phyloP scores from a whole-genome alignment of 2,797 vertebrate genomes.

The Acipenser transmontanus region DNA sequence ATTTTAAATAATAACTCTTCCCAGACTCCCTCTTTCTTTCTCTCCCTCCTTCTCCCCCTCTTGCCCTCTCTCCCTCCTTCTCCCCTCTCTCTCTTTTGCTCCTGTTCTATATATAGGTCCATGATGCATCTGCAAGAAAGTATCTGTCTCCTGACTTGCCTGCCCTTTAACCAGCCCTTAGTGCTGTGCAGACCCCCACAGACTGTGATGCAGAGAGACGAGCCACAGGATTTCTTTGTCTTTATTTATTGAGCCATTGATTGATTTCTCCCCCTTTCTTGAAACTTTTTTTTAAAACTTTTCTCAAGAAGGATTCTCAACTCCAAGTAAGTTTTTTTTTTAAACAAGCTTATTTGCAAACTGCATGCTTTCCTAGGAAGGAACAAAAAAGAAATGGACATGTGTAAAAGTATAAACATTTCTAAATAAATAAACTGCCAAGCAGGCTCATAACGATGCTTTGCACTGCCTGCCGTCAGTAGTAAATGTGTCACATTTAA shows the following conservation, averaged over 20 bases:
- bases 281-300: conserved; percentile 27
- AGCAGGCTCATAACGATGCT: no score
- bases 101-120: conserved; percentile 76
- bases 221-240: conserved; percentile 30
- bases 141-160: conserved; percentile 79
- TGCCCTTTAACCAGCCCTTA: conserved; percentile 55
- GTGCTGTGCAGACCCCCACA: conserved; percentile 57
- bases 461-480: no score
- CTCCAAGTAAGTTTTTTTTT: conserved; percentile 52
- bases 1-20: no score
- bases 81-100: conserved; percentile 42
- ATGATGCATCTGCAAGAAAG: conserved; percentile 77
- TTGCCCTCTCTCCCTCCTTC: background rate
- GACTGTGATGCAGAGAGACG: conserved; percentile 41
- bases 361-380: no score
- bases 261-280: conserved; percentile 25
- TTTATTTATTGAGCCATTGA: background rate
- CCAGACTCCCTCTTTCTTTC: no score
- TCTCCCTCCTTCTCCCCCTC: background rate
- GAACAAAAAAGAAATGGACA: no score
- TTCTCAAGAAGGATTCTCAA: conserved; percentile 41
- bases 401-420: no score
- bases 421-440: no score
- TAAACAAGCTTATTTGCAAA: no score
- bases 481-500: no score